These are phyloP conservation scores for Sorex araneus DNA, from an alignment of 2,113 vertebrate genomes.

Conservation along the genomic window DNA sequence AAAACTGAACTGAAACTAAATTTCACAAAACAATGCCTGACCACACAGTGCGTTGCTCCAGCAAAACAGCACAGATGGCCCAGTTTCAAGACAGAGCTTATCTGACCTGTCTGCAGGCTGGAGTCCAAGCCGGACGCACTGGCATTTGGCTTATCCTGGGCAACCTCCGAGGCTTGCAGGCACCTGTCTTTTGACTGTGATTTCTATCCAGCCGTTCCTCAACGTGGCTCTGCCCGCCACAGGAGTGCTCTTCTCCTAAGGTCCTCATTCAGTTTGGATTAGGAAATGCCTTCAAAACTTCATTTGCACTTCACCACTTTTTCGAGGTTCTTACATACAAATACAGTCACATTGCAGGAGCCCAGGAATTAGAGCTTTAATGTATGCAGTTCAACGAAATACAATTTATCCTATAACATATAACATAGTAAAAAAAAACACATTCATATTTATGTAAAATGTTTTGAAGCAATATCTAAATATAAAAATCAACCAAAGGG, in stretches of 20 bases:
- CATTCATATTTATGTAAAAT: background rate
- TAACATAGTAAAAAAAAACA: slow-evolving; percentile 6
- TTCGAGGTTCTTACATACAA: background rate
- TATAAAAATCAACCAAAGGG: background rate
- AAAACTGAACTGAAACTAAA: background rate
- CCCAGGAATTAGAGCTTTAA: background rate
- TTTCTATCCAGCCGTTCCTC: no score
- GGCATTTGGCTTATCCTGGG: background rate
- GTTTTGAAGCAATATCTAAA: background rate
- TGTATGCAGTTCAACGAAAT: background rate
- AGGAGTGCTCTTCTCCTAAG: background rate
- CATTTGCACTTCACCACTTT: background rate
- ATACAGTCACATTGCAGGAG: background rate
- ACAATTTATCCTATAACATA: background rate
- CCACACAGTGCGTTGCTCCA: background rate
- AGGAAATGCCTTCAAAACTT: background rate
- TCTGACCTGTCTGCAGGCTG: background rate
- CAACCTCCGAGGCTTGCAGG: background rate
- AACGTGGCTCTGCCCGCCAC: no score
- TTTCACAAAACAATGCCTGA: no score
- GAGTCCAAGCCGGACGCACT: background rate
- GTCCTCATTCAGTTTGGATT: background rate
- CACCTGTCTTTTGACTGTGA: no score
- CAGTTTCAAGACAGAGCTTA: background rate
- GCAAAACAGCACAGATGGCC: background rate